These are phyloP conservation scores for Eretmochelys imbricata DNA, from an alignment of 2,113 vertebrate genomes.

Conservation along the genomic window DNA sequence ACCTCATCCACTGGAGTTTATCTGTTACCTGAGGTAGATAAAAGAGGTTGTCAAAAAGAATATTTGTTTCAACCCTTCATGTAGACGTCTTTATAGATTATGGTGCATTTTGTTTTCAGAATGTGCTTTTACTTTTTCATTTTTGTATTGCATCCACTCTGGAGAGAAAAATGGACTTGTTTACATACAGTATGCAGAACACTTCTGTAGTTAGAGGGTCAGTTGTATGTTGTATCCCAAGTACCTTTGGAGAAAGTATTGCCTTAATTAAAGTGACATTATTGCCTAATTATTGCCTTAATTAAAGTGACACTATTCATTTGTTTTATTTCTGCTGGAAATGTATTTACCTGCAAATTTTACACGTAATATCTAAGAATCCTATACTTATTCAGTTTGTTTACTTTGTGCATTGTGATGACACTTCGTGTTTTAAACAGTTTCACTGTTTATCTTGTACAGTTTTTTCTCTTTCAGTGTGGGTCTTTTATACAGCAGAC, in stretches of 20 bases:
- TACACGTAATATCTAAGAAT: background rate
- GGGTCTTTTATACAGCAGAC: background rate
- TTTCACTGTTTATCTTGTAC: background rate
- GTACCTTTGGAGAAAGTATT: fast-evolving
- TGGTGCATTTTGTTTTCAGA: fast-evolving
- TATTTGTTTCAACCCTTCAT: background rate
- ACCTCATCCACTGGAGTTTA: background rate
- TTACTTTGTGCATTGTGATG: background rate
- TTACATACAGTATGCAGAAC: background rate
- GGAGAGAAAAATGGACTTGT: background rate
- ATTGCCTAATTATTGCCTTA: background rate
- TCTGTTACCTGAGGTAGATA: background rate
- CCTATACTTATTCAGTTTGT: background rate
- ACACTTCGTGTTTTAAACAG: background rate
- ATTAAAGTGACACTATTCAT: background rate
- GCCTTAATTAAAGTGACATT: background rate
- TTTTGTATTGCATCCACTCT: background rate
- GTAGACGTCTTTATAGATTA: background rate
- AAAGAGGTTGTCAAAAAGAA: background rate
- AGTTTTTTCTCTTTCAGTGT: background rate
- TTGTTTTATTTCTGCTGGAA: background rate
- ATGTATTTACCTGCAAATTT: background rate
- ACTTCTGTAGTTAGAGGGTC: background rate
- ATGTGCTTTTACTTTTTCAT: fast-evolving
- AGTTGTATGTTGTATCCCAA: background rate